phyloP scores from a whole-genome alignment of 1,140 invertebrate genomes.

The Tribolium castaneum region DNA sequence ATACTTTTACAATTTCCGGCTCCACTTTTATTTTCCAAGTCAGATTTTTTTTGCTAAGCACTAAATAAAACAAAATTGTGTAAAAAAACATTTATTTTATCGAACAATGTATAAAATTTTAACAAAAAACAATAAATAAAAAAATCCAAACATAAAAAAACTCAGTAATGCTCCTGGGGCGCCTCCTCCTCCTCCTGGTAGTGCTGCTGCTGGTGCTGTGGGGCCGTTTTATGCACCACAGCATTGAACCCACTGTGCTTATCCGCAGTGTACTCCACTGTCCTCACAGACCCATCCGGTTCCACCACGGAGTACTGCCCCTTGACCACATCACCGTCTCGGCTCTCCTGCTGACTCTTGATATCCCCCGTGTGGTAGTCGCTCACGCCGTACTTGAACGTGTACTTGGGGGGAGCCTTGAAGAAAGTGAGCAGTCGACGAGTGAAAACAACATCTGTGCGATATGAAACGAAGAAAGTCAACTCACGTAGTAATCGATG shows the following conservation, averaged over 20 bases:
- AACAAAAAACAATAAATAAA: not conserved
- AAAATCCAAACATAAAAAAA: not conserved
- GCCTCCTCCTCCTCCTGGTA: not conserved
- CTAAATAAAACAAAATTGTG: too few relatives aligned
- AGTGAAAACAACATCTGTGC: constrained; percentile 17
- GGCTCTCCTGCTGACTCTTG: constrained; percentile 74
- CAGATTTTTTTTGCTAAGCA: too few relatives aligned
- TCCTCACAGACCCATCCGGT: constrained; percentile 73
- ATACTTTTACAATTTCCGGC: too few relatives aligned
- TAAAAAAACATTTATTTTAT: too few relatives aligned
- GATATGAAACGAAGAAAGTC: not conserved
- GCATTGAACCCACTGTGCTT: constrained; percentile 63
- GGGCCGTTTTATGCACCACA: constrained; percentile 64
- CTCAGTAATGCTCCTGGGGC: not conserved
- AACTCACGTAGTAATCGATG: constrained; percentile 39
- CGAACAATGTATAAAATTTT: too few relatives aligned
- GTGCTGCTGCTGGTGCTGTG: not conserved
- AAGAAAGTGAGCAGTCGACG: constrained; percentile 8
- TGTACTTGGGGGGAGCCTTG: constrained; percentile 71
- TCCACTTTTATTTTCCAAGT: too few relatives aligned
- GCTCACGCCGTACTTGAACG: constrained; percentile 74
- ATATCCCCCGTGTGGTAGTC: constrained; percentile 74
- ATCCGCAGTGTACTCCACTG: constrained; percentile 64
- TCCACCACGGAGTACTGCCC: constrained; percentile 72
- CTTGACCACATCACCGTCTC: constrained; percentile 75